phyloP scores from a whole-genome alignment of 2,113 vertebrate species.

The Nycticryphes semicollaris region DNA sequence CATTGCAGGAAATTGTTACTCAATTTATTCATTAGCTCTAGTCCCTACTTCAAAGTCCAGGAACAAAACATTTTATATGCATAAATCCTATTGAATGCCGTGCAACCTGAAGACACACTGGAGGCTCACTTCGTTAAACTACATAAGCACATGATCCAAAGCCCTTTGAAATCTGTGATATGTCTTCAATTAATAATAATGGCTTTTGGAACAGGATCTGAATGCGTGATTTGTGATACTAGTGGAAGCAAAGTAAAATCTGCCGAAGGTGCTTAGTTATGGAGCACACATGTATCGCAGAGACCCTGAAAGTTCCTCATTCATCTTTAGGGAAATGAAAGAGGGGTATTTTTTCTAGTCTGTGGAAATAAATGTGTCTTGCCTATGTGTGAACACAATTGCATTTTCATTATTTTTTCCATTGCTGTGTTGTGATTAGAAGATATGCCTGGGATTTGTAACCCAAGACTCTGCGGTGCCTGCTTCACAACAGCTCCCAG shows the following conservation, averaged over 20 bases:
- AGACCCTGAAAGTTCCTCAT: not conserved
- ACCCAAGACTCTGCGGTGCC: not conserved
- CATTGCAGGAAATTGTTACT: not conserved
- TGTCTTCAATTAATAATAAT: not conserved
- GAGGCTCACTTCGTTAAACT: not conserved
- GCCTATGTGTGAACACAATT: not conserved
- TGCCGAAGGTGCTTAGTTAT: not conserved
- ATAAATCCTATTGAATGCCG: not conserved
- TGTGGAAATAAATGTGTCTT: not conserved
- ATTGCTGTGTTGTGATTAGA: not conserved
- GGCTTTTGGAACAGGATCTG: not conserved
- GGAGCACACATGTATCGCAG: not conserved
- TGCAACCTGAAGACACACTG: not conserved
- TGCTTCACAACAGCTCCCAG: not conserved
- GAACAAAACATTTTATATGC: not conserved
- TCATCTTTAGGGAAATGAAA: not conserved
- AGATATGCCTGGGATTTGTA: not conserved
- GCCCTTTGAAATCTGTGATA: not conserved
- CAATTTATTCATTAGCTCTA: not conserved
- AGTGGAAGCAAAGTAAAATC: not conserved
- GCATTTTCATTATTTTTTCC: not conserved
- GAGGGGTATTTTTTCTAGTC: not conserved
- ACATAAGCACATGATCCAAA: not conserved
- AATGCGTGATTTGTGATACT: not conserved
- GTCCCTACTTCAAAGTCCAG: not conserved